phyloP scores from a whole-genome alignment of 35 echinoderm and acorn worm genomes.

The Heliocidaris erythrogramma region DNA sequence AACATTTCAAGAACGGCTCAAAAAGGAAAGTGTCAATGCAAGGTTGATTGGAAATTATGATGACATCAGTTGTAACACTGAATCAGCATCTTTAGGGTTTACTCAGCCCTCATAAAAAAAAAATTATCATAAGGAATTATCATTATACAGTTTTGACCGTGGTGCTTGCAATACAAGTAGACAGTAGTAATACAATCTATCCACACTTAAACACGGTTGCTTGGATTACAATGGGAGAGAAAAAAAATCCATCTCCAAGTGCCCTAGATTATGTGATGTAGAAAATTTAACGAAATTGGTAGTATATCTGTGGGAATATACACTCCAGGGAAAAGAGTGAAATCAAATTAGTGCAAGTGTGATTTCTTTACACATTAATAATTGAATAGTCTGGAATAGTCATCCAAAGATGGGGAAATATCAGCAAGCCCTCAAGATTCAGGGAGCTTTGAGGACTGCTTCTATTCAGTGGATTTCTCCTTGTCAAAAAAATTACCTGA shows the following conservation, averaged over 20 bases:
- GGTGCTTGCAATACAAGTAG: neutral
- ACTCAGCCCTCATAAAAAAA: neutral
- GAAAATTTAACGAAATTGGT: slow-evolving; percentile 13
- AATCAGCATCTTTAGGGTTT: neutral
- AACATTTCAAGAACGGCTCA: too few species aligned
- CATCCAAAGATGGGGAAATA: neutral
- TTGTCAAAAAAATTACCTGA: neutral
- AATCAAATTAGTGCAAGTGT: slow-evolving; percentile 35
- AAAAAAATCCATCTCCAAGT: neutral
- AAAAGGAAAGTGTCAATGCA: too few species aligned
- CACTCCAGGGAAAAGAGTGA: neutral
- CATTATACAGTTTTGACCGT: neutral
- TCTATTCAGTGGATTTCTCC: neutral
- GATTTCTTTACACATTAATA: slow-evolving; percentile 37
- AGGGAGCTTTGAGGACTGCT: neutral
- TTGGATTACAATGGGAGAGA: neutral
- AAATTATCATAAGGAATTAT: neutral
- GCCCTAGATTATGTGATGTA: neutral
- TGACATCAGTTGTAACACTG: too few species aligned
- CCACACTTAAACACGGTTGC: neutral
- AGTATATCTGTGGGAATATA: neutral
- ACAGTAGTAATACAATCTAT: neutral
- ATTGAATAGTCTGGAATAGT: slow-evolving; percentile 2
- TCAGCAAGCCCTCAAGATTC: neutral
- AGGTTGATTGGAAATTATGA: too few species aligned